These are phyloP conservation scores for Corythornis vintsioides DNA, from an alignment of 2,113 vertebrate species.

Conservation along the genomic window DNA sequence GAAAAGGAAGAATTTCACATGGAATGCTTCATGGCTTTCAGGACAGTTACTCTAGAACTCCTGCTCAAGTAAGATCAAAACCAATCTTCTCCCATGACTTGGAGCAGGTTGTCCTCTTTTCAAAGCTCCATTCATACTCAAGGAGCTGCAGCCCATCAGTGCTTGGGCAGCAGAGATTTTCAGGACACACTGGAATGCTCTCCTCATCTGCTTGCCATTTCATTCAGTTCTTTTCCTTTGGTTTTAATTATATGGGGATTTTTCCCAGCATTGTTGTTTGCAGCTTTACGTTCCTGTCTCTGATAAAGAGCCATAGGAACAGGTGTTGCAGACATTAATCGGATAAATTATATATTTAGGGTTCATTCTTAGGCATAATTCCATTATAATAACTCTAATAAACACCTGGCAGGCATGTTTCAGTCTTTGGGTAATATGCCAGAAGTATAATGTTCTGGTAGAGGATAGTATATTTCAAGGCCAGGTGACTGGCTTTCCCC, in stretches of 20 bases:
- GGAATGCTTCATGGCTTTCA: not conserved
- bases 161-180: not conserved
- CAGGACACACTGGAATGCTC: not conserved
- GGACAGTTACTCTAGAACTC: not conserved
- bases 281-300: not conserved
- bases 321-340: not conserved
- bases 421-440: not conserved
- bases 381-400: conserved; percentile 33
- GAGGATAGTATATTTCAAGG: not conserved
- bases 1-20: not conserved
- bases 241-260: not conserved
- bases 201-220: not conserved
- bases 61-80: not conserved
- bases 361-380: conserved; percentile 3
- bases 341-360: not conserved
- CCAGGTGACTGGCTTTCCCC: not conserved
- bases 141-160: not conserved
- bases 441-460: not conserved
- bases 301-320: not conserved
- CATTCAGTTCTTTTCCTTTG: not conserved
- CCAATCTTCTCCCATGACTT: not conserved
- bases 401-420: conserved; percentile 6
- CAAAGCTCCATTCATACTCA: rapidly evolving
- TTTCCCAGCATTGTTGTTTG: not conserved
- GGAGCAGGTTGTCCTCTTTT: not conserved